These are phyloP conservation scores for Bibio marci DNA, from an alignment of 2,888 invertebrate species.

Conservation along the genomic window DNA sequence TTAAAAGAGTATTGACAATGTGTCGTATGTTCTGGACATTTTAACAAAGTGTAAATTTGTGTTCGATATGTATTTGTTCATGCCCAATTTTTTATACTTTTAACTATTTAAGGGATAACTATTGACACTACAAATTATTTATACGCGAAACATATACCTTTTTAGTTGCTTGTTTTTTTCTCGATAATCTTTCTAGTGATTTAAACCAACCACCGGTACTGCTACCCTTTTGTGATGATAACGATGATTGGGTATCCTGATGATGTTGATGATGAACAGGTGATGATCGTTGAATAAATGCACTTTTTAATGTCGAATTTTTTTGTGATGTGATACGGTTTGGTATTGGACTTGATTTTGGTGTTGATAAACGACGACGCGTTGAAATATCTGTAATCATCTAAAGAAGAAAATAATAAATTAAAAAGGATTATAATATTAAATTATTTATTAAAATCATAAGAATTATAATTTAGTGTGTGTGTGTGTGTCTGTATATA, in stretches of 20 bases:
- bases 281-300: constrained; percentile 16
- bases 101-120: too few species aligned
- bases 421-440: constrained; percentile 2
- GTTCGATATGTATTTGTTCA: too few species aligned
- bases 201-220: constrained; percentile 81
- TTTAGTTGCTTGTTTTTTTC: constrained; percentile 36
- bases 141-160: constrained; percentile 4
- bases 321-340: constrained; percentile 39
- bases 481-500: too few species aligned
- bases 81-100: too few species aligned
- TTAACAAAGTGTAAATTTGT: too few species aligned
- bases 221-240: too few species aligned
- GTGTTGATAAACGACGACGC: constrained; percentile 57
- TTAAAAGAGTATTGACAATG: too few species aligned
- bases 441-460: too few species aligned
- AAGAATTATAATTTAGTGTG: too few species aligned
- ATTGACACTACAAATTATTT: too few species aligned
- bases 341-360: constrained; percentile 47
- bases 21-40: too few species aligned
- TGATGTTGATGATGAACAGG: constrained; percentile 12
- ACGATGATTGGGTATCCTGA: neutral
- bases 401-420: constrained; percentile 4
- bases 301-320: constrained; percentile 26
- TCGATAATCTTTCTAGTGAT: constrained; percentile 52
- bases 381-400: constrained; percentile 43